Evolutionary conservation across 2,888 invertebrate species (phyloP).

Genomic region (Xestia rhomboidea): DNA sequence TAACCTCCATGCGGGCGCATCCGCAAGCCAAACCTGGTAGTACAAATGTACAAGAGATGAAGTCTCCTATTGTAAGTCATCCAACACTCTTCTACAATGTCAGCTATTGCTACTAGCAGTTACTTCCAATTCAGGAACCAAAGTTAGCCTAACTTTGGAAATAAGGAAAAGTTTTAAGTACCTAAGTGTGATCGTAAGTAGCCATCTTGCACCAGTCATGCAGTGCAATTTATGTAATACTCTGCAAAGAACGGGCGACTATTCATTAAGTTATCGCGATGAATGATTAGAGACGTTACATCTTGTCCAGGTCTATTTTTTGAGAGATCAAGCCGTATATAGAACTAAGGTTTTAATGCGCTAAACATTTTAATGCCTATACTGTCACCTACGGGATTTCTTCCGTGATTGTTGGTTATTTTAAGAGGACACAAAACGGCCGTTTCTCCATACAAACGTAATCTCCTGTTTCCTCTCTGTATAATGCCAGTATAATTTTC

Average conservation of each 20-base stretch:
- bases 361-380: background rate
- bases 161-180: constrained; percentile 32
- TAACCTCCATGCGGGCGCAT: too few species aligned
- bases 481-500: too few species aligned
- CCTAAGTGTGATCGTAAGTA: constrained; percentile 30
- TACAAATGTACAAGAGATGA: background rate
- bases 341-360: too few species aligned
- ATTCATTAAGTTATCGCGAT: constrained; percentile 3
- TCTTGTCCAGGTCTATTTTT: background rate
- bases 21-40: too few species aligned
- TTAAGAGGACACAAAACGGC: too few species aligned
- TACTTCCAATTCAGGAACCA: constrained; percentile 8
- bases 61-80: background rate
- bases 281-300: background rate
- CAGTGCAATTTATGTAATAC: background rate
- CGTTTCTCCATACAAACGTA: too few species aligned
- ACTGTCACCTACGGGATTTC: too few species aligned
- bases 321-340: too few species aligned
- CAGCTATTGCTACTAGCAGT: background rate
- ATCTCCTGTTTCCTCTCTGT: too few species aligned
- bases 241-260: background rate
- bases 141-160: constrained; percentile 26
- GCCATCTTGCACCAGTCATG: constrained; percentile 25
- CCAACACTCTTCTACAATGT: background rate
- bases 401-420: too few species aligned